Evolutionary conservation across 1,140 invertebrate species (phyloP).

Genomic region (Pseudomyrmex concolor): DNA sequence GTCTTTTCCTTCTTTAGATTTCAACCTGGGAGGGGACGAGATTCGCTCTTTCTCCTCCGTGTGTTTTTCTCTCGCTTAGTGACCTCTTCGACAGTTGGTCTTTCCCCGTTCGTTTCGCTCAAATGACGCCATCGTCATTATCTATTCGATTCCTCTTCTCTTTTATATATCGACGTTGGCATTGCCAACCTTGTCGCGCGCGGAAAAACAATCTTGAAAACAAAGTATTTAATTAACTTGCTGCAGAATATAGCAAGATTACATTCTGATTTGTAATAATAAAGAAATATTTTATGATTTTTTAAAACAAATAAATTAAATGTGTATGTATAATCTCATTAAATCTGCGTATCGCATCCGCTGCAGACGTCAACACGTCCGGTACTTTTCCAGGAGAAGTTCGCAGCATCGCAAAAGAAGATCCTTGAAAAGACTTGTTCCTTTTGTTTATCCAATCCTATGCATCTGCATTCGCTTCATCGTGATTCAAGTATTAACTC

Average conservation of each 20-base stretch:
- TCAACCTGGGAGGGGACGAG: constrained; percentile 5
- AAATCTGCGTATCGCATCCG: background rate
- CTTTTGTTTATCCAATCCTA: background rate
- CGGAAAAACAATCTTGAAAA: background rate
- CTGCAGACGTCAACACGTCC: constrained; percentile 4
- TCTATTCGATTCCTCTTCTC: constrained; percentile 49
- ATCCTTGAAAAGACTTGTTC: constrained; percentile 29
- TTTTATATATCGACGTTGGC: background rate
- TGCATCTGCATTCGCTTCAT: background rate
- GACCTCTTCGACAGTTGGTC: background rate
- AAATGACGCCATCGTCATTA: constrained; percentile 43
- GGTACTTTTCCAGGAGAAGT: constrained; percentile 40
- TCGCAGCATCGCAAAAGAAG: background rate
- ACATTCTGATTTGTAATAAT: background rate
- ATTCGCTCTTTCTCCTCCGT: constrained; percentile 5
- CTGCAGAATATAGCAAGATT: background rate
- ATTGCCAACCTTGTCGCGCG: background rate
- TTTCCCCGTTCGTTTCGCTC: constrained; percentile 28
- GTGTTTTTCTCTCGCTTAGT: background rate
- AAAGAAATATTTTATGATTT: background rate
- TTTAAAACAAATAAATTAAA: background rate
- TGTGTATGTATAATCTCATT: background rate
- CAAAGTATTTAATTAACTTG: background rate
- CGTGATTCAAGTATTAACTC: background rate
- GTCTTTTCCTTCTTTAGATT: constrained; percentile 54